phyloP scores from a whole-genome alignment of 2,797 vertebrate genomes.

The Falco naumanni region DNA sequence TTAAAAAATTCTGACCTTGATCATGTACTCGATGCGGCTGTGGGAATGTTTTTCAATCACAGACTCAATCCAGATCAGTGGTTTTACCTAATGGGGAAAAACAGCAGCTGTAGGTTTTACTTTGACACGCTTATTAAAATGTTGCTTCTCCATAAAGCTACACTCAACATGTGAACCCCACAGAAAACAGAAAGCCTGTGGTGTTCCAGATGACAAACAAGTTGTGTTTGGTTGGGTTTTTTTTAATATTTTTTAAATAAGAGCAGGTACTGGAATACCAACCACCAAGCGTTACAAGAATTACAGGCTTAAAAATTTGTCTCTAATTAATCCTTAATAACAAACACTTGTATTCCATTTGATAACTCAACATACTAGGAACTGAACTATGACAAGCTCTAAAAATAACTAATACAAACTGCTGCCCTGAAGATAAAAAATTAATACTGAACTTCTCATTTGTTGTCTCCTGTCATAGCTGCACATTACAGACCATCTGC shows the following conservation, averaged over 20 bases:
- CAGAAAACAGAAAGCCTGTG: not conserved
- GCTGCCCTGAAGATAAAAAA: not conserved
- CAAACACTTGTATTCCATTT: not conserved
- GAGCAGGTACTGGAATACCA: not conserved
- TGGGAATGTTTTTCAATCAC: constrained; percentile 99
- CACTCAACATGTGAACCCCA: not conserved
- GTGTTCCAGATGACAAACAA: not conserved
- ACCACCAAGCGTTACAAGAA: not conserved
- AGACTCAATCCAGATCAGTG: constrained; percentile 98
- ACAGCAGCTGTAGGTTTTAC: not conserved
- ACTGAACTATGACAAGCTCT: not conserved
- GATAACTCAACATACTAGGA: not conserved
- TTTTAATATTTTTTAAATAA: too few species aligned
- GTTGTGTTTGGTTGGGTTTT: too few species aligned
- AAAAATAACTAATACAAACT: not conserved
- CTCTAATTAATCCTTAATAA: not conserved
- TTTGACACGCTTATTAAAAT: not conserved
- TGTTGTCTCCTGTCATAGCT: not conserved
- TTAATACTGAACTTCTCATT: not conserved
- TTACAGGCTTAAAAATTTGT: not conserved
- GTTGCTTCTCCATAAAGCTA: not conserved
- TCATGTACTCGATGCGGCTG: constrained; percentile 99
- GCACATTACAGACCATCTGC: not conserved
- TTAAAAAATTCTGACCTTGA: constrained; percentile 84
- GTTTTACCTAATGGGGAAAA: constrained; percentile 86